Base-by-base conservation (phyloP, 2,888 invertebrate genomes). In the Cryptops parisi region DNA sequence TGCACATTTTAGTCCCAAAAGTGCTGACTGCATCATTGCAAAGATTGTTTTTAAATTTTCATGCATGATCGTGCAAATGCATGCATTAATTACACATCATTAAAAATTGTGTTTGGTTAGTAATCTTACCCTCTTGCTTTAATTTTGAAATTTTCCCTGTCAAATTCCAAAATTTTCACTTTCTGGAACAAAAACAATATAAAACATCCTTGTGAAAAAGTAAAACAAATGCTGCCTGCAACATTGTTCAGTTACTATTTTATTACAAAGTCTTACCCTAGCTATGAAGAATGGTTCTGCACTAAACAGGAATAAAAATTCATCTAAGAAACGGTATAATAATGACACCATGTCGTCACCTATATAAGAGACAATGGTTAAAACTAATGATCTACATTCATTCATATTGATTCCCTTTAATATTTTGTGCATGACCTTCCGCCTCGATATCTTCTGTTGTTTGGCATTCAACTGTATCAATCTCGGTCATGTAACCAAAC, bases 401-500 rank as follows among this genome's bases (percentile, higher is more conserved):
- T 33, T 33, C 15, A 9, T 9, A 33, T 33, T 9, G 33, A 6
- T 15, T 9, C 33, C 33, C 15, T 15, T 33, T 6, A 33, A 33
- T 15, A 33, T 33, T 33, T 33, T 15, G 33, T 33, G 33, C 33
- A 33, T 33, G 58, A 64, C 73, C 94, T 57, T 80, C 79, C 0
- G 89, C 94, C 70, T 86, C 85, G 57, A 98, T 81, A 61, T 84
- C 79, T 64, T 82, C 79, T 39, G 81, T 79, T 63, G 83, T 78
- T 60, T 75, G 75, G 66, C 87, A 83, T 46, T 90, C 82, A 0
- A 98, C 88, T 58, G 78, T 78, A 1, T 82, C 78, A 58, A 91
- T 70, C 58, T 90, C 90, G 1, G 96, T 97, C 89, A 97, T 97
- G 68, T 97, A 98, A 1, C 82, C 90, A 73, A 88, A 98, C 96